Percentiles rank a stretch among this genome's conserved stretches.
phyloP scores from a whole-genome alignment of 2,888 invertebrate genomes.

The Philereme vetulata region DNA sequence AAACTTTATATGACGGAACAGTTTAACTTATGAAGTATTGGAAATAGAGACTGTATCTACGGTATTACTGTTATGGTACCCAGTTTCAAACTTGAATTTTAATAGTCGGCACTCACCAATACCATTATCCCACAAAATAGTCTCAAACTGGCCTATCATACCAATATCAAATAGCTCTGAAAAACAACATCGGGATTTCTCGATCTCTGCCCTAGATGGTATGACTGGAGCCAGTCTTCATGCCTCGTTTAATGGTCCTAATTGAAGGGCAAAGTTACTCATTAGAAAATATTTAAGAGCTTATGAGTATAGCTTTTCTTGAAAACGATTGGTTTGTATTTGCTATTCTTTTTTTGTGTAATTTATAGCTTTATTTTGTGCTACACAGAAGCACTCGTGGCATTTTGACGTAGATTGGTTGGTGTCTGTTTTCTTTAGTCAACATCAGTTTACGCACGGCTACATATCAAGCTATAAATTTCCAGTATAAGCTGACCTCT shows the following conservation, averaged over 20 bases:
- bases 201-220: constrained; percentile 74
- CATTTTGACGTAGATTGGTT: too few species aligned
- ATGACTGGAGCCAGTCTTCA: constrained; percentile 69
- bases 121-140: constrained; percentile 23
- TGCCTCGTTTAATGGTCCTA: constrained; percentile 77
- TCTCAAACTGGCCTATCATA: constrained; percentile 38
- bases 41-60: too few species aligned
- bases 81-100: not conserved
- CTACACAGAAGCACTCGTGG: too few species aligned
- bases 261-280: constrained; percentile 71
- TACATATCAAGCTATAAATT: too few species aligned
- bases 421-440: too few species aligned
- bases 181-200: constrained; percentile 70
- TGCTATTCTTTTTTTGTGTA: too few species aligned
- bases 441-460: too few species aligned
- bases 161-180: constrained; percentile 61
- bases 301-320: not conserved
- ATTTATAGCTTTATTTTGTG: too few species aligned
- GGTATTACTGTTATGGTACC: too few species aligned
- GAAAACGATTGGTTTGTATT: not conserved
- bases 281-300: constrained; percentile 60
- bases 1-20: too few species aligned
- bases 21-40: too few species aligned
- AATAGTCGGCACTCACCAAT: constrained; percentile 24
- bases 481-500: too few species aligned